Base-by-base conservation (phyloP, 2,888 invertebrate species). In the Latrodectus hesperus region DNA sequence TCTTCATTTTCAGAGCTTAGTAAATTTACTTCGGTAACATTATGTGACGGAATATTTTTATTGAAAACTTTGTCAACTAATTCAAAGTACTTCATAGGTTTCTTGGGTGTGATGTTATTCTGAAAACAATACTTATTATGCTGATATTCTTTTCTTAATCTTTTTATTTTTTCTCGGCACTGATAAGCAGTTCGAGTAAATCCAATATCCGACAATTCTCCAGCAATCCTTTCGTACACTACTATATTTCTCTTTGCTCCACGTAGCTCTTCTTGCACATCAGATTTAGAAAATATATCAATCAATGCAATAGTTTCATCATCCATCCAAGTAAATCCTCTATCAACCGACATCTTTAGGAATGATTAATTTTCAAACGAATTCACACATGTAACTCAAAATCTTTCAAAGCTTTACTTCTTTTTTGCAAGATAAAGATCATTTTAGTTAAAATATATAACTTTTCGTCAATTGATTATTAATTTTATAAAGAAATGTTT, bases 271-370 rank as follows among this genome's bases (percentile, higher is more conserved):
- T 73, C 71, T 68, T 88, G 88, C 49, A 88, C 60, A 11, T 88
- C 84, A 53, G 76, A 79, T 72, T 76, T 84, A 4, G 79, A 74
- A 75, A 78, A 88, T 72, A 88, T 84, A 65, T 81, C 88, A 73
- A 88, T 84, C 11, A 88, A 68, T 16, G 84, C 72, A 22, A 84
- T 26, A 10, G 84, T 84, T 65, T 88, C 88, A 73, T 88, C 84
- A 17, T 88, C 88, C 84, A 84, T 84, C 88, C 88, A 88, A 17
- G 88, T 88, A 71, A 88, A 88, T 16, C 88, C 88, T 8, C 88
- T 70, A 60, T 88, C 88, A 55, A 88, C 88, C 22, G 88, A 88
- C 88, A 88, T 88, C 55, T 77, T 81, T 16, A 60, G n/a, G 3
- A 60, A 60, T 11, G 1, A 10, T 12, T 16, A 16, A 16, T 14